A percentile compares a stretch with the other conserved stretches of the same genome.
phyloP scores from a whole-genome alignment of 92 coral and sea anemone genomes.

The Porites cylindrica region DNA sequence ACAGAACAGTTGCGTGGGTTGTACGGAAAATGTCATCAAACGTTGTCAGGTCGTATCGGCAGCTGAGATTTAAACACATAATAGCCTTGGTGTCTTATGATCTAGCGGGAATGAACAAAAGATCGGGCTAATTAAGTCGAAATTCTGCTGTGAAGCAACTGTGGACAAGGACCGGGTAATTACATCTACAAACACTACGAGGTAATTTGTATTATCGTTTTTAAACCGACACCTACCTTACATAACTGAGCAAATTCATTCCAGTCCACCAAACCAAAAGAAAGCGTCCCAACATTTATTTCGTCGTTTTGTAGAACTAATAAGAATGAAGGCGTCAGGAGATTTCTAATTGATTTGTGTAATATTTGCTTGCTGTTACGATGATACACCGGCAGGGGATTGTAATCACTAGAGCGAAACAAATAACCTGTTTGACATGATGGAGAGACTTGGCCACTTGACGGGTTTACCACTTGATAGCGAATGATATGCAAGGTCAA shows the following conservation, averaged over 20 bases:
- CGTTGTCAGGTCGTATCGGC: not conserved
- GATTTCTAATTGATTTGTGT: not conserved
- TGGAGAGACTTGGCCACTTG: not conserved
- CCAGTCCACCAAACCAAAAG: not conserved
- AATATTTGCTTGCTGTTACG: not conserved
- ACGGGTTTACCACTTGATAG: not conserved
- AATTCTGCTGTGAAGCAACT: not conserved
- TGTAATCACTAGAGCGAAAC: slow-evolving; percentile 10
- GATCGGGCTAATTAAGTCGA: too few relatives aligned
- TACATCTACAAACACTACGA: not conserved
- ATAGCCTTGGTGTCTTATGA: too few relatives aligned
- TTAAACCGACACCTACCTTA: slow-evolving; percentile 8
- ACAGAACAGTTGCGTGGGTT: not conserved
- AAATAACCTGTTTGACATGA: slow-evolving; percentile 30
- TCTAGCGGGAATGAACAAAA: too few relatives aligned
- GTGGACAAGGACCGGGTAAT: not conserved
- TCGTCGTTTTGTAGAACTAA: not conserved
- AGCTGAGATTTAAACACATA: too few relatives aligned
- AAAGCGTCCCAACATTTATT: slow-evolving; percentile 13
- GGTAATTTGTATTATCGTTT: not conserved
- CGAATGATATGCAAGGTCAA: slow-evolving; percentile 20
- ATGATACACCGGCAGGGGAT: too few relatives aligned
- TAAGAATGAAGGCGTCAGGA: not conserved
- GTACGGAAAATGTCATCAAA: too few relatives aligned
- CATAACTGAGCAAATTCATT: not conserved